Evolutionary conservation across 2,888 invertebrate genomes (phyloP).

Genomic region (Drosophila pegasa): DNA sequence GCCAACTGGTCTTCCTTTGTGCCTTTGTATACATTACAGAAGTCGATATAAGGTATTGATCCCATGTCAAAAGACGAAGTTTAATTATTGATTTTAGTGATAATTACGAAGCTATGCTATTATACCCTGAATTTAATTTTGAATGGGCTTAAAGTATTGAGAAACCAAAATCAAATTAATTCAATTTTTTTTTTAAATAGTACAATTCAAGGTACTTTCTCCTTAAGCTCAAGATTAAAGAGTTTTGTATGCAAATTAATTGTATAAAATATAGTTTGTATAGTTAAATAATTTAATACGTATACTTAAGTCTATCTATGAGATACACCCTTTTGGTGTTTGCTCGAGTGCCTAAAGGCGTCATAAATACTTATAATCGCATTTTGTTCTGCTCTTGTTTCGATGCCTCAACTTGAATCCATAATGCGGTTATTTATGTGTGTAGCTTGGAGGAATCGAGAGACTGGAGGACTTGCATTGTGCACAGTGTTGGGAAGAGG

Average conservation of each 20-base stretch:
- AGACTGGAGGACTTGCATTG: conserved; percentile 26
- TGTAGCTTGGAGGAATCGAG: conserved; percentile 20
- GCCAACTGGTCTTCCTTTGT: too few species aligned
- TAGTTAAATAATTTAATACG: neutral
- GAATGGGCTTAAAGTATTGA: too few species aligned
- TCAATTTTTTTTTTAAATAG: too few species aligned
- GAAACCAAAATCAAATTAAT: too few species aligned
- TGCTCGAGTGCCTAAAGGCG: neutral
- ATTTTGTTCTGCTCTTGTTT: conserved; percentile 8
- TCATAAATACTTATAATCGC: conserved; percentile 22
- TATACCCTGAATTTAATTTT: too few species aligned
- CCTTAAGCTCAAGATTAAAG: neutral
- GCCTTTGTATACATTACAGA: too few species aligned
- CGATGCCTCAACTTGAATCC: conserved; percentile 26
- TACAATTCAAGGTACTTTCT: too few species aligned
- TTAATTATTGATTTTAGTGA: too few species aligned
- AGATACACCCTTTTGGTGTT: neutral
- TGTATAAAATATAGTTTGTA: too few species aligned
- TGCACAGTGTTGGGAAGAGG: conserved; percentile 19
- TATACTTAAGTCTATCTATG: neutral
- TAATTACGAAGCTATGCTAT: too few species aligned
- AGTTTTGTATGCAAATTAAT: neutral
- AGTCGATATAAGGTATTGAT: too few species aligned
- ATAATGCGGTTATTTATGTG: conserved; percentile 40
- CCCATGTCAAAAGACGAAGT: too few species aligned